phyloP scores from a whole-genome alignment of 2,888 invertebrate species.

The Camptogramma bilineatum region DNA sequence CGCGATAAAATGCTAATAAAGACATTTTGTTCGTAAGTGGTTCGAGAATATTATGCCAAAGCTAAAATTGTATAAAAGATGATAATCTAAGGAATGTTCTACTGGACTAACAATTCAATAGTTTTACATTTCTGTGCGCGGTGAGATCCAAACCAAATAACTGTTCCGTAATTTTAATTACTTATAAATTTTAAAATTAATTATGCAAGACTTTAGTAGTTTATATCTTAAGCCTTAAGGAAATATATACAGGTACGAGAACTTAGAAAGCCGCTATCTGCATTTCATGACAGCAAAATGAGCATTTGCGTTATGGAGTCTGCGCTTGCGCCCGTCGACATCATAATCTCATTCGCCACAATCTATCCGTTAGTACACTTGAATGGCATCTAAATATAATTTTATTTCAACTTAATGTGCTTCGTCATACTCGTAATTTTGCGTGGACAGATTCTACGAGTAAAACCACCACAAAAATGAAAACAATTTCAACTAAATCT shows the following conservation, averaged over 20 bases:
- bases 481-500: conserved; percentile 22
- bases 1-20: conserved; percentile 59
- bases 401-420: conserved; percentile 17
- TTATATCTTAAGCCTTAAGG: too few relatives aligned
- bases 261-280: conserved; percentile 19
- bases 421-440: conserved; percentile 30
- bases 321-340: conserved; percentile 38
- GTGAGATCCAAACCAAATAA: too few relatives aligned
- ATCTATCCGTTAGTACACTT: conserved; percentile 32
- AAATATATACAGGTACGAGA: not conserved
- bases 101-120: too few relatives aligned
- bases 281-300: conserved; percentile 34
- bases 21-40: conserved; percentile 50
- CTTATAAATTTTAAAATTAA: too few relatives aligned
- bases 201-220: too few relatives aligned
- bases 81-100: conserved; percentile 29
- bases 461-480: conserved; percentile 16
- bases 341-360: conserved; percentile 44
- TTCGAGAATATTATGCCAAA: conserved; percentile 35
- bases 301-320: conserved; percentile 35
- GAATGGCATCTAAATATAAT: conserved; percentile 36
- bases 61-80: conserved; percentile 29
- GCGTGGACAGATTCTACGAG: conserved; percentile 34
- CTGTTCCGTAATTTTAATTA: too few relatives aligned
- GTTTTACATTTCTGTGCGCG: too few relatives aligned